Base-by-base conservation (phyloP, 2,888 invertebrate genomes). In the Agrotis segetum region DNA sequence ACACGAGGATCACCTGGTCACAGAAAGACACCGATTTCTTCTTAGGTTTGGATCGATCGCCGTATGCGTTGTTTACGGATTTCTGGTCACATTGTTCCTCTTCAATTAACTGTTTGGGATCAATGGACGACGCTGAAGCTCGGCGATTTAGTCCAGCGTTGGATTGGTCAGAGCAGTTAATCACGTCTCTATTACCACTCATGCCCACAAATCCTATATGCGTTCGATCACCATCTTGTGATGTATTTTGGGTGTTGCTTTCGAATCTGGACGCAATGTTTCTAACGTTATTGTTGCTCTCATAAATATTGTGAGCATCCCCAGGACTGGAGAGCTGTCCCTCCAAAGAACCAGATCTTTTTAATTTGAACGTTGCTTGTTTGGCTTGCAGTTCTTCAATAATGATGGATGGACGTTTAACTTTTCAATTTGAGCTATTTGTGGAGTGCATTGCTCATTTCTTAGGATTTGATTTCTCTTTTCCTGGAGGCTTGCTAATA, bases 1-100 rank as follows among this genome's bases (percentile, higher is more conserved):
- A 99, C 16, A 99, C 99, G 69, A 99, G 94, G 77, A 99, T 99
- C 0, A 99, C 99, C 93, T 99, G 98, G 91, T 99, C 99, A 88
- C 99, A 99, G 93, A 99, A 99, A 0, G 99, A 99, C 6, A 99
- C 99, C 71, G 98, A 98, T 92, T 99, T 99, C 96, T 99, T 99
- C 90, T 98, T 98, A 0, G 97, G 97, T 72, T 97, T 96, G 64
- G 97, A 96, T 0, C 95, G 92, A 79, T 97, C 97, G 16, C 92
- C 93, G 74, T 96, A 95, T 0, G 88, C 89, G 47, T 94, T 94
- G 66, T 89, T 95, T 16, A 88, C 86, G 1, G 87, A 84, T 84
- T 94, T 95, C 80, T 93, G 92, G 13, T 95, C 95, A 61, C 79
- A 87, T 61, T 90, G 91, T 65, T 96, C 95, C 16, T 95, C 94